Conservation (phyloP, 2,888 invertebrate genomes). For the Sussaba pulchella region DNA sequence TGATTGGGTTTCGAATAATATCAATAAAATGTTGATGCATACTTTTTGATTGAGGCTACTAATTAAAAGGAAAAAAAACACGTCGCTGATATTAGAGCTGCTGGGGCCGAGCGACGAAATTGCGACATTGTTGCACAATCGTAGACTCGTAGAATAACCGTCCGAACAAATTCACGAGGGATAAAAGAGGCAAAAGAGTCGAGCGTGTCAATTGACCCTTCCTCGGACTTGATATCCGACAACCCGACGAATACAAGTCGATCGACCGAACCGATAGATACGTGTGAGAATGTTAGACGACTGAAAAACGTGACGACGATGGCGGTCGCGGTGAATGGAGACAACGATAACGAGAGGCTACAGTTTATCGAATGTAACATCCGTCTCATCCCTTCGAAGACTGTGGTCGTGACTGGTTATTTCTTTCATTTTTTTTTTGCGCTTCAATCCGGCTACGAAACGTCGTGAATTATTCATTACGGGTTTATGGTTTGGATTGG, state of each 20-base stretch:
- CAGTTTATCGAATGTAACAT: slow-evolving; percentile 54
- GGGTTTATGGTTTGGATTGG: too few relatives aligned
- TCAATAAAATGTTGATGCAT: too few relatives aligned
- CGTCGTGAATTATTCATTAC: too few relatives aligned
- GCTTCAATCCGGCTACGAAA: background rate
- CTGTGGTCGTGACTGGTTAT: background rate
- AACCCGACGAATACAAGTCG: slow-evolving; percentile 1
- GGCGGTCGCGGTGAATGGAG: slow-evolving; percentile 52
- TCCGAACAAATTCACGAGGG: background rate
- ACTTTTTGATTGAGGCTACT: too few relatives aligned
- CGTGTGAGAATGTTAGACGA: slow-evolving; percentile 21
- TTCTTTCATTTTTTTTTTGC: too few relatives aligned
- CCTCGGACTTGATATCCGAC: background rate
- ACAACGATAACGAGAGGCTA: slow-evolving; percentile 45
- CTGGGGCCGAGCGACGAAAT: background rate
- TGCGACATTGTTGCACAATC: slow-evolving; percentile 2
- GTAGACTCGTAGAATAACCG: background rate
- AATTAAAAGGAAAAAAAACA: too few relatives aligned
- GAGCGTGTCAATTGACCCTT: slow-evolving; percentile 48
- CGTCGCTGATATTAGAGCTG: background rate
- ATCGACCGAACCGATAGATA: slow-evolving; percentile 1
- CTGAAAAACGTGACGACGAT: slow-evolving; percentile 8
- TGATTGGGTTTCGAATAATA: too few relatives aligned
- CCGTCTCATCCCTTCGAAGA: slow-evolving; percentile 31
- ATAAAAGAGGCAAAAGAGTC: slow-evolving; percentile 36